phyloP scores from a whole-genome alignment of 2,797 vertebrate genomes.

The Gallinago solitaria region DNA sequence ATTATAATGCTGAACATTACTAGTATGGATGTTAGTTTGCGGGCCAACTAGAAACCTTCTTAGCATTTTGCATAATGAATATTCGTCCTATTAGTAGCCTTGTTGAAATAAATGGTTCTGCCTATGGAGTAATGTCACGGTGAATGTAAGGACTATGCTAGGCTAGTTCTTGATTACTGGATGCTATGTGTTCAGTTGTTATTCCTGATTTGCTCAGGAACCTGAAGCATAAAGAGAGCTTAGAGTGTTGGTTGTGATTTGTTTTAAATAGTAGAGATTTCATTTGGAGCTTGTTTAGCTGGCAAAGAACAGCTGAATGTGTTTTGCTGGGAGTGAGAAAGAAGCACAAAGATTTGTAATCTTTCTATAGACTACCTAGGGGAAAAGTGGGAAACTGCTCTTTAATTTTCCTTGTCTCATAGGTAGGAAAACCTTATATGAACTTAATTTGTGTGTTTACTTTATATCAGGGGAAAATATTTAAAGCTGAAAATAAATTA shows the following conservation, averaged over 20 bases:
- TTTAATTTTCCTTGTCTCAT: not conserved
- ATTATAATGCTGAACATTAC: not conserved
- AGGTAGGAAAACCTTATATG: not conserved
- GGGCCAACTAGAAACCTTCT: not conserved
- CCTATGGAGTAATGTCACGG: not conserved
- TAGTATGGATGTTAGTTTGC: not conserved
- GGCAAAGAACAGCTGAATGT: not conserved
- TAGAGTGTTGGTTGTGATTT: not conserved
- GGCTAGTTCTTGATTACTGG: not conserved
- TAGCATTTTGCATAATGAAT: not conserved
- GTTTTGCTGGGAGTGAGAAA: not conserved
- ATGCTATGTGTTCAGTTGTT: not conserved
- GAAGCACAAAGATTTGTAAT: not conserved
- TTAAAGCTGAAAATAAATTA: not conserved
- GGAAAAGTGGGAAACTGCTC: not conserved
- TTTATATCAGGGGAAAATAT: not conserved
- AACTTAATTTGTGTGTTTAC: not conserved
- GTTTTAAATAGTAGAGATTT: not conserved
- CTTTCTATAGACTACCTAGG: not conserved
- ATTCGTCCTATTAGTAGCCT: not conserved
- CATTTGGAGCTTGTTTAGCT: not conserved
- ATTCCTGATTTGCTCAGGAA: not conserved
- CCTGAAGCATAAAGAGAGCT: not conserved
- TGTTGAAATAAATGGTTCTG: not conserved
- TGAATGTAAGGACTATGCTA: not conserved